Percentiles rank a stretch among this genome's conserved stretches.
These are phyloP conservation scores for Acleris holmiana DNA, from an alignment of 2,888 invertebrate genomes.

Conservation along the genomic window DNA sequence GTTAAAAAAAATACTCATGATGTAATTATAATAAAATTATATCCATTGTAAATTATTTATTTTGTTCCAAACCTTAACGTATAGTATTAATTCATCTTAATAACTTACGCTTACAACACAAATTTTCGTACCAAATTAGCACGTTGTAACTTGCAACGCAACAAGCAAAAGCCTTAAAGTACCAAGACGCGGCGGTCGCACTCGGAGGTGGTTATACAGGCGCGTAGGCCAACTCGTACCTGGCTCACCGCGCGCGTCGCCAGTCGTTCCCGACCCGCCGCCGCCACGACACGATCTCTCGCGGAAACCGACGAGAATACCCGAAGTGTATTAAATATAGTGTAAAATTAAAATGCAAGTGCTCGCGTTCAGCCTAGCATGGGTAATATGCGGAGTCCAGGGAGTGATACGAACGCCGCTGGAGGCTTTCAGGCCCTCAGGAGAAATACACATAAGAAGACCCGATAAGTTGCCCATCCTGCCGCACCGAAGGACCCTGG, in stretches of 20 bases:
- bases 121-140: neutral
- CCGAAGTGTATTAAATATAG: slow-evolving; percentile 41
- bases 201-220: slow-evolving; percentile 78
- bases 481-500: slow-evolving; percentile 79
- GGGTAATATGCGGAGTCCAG: slow-evolving; percentile 66
- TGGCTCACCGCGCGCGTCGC: slow-evolving; percentile 69
- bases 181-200: slow-evolving; percentile 61
- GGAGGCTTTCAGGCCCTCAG: slow-evolving; percentile 82
- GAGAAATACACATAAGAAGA: slow-evolving; percentile 75
- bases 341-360: slow-evolving; percentile 73
- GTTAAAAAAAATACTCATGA: too few relatives aligned
- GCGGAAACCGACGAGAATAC: slow-evolving; percentile 47
- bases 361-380: slow-evolving; percentile 69
- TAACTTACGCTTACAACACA: neutral
- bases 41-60: too few relatives aligned
- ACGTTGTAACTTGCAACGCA: neutral
- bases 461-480: slow-evolving; percentile 74
- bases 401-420: slow-evolving; percentile 81
- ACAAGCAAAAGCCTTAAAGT: slow-evolving; percentile 46
- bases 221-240: slow-evolving; percentile 81
- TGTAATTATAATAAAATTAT: too few relatives aligned
- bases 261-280: slow-evolving; percentile 72
- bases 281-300: slow-evolving; percentile 64
- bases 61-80: too few relatives aligned
- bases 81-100: neutral